These are phyloP conservation scores for Catharus ustulatus DNA, from an alignment of 2,797 vertebrate species.

Conservation along the genomic window DNA sequence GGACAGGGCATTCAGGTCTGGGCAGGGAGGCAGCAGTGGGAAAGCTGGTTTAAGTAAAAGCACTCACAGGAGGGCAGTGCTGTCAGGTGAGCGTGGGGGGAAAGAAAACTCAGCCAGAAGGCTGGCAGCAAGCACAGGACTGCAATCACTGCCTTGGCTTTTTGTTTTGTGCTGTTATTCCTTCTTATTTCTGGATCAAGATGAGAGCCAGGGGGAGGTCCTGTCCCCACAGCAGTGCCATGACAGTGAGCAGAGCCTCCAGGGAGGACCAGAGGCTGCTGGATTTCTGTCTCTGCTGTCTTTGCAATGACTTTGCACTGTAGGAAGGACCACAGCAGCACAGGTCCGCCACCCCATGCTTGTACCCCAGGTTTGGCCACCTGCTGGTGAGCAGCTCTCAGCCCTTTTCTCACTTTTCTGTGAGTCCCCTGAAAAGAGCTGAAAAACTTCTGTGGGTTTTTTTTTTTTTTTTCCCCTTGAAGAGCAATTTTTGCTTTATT, in stretches of 20 bases:
- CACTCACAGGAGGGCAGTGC: not conserved
- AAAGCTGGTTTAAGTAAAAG: not conserved
- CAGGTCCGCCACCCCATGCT: rapidly evolving
- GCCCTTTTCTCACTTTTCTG: not conserved
- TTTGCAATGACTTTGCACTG: not conserved
- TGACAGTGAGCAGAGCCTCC: not conserved
- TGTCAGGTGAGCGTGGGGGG: not conserved
- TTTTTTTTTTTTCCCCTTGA: not conserved
- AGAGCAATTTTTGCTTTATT: not conserved
- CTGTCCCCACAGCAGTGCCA: not conserved
- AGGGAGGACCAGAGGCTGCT: not conserved
- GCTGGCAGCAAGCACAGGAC: not conserved
- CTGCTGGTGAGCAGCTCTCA: not conserved
- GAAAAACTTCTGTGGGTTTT: not conserved
- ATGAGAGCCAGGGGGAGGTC: not conserved
- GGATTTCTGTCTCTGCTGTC: not conserved
- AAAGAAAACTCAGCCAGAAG: not conserved
- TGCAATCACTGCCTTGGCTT: not conserved
- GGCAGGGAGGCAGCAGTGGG: not conserved
- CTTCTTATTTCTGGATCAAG: not conserved
- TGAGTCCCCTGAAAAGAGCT: not conserved
- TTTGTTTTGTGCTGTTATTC: not conserved
- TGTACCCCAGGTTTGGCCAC: not conserved
- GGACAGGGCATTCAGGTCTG: not conserved
- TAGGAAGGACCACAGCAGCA: not conserved